A percentile compares a stretch with the other conserved stretches of the same genome.
These are phyloP conservation scores for Crypturellus undulatus DNA, from an alignment of 2,113 vertebrate species.

Conservation along the genomic window DNA sequence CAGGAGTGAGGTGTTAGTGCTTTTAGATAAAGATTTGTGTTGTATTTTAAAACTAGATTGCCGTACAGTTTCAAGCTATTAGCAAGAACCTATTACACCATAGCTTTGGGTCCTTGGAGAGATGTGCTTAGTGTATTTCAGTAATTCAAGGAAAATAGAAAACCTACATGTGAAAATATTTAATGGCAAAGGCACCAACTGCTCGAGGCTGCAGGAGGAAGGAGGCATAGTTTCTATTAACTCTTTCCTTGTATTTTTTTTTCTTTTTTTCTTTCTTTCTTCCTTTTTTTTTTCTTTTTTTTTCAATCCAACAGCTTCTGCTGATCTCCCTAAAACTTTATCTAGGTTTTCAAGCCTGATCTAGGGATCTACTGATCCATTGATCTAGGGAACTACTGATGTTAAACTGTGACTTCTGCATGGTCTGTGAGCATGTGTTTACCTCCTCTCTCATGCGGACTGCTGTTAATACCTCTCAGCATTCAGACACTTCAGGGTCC, in stretches of 20 bases:
- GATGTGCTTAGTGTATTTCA: slow-evolving; percentile 81
- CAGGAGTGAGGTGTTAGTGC: slow-evolving; percentile 80
- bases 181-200: slow-evolving; percentile 75
- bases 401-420: background rate
- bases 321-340: background rate
- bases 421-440: background rate
- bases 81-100: slow-evolving; percentile 79
- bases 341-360: background rate
- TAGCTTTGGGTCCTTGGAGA: slow-evolving; percentile 78
- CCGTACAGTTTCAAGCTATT: slow-evolving; percentile 84
- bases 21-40: slow-evolving; percentile 86
- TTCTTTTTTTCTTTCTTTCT: too few relatives aligned
- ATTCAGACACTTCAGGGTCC: background rate
- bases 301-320: background rate
- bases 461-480: rapidly evolving
- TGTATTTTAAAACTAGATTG: slow-evolving; percentile 86
- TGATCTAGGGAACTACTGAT: background rate
- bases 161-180: slow-evolving; percentile 82
- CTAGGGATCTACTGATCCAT: background rate
- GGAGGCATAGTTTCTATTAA: slow-evolving; percentile 51
- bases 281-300: background rate
- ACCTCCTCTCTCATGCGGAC: rapidly evolving
- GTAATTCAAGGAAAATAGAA: slow-evolving; percentile 86
- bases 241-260: slow-evolving; percentile 29
- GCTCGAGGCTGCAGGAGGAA: slow-evolving; percentile 62